phyloP scores from a whole-genome alignment of 1,140 invertebrate genomes.

The Eriocheir sinensis region DNA sequence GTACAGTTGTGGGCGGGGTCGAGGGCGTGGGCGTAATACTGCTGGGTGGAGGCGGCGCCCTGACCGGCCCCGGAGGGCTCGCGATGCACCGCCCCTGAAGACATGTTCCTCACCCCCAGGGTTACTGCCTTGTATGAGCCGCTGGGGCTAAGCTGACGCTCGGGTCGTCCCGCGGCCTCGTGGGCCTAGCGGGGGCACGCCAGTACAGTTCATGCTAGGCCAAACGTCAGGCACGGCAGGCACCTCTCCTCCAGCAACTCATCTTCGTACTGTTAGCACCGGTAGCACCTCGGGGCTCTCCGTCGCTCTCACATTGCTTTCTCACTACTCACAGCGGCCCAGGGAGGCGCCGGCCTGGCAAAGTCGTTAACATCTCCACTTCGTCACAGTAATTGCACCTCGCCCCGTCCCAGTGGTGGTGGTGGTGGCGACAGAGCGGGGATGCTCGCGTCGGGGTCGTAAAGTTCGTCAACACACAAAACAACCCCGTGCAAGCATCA shows the following conservation, averaged over 20 bases:
- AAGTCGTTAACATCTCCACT: slow-evolving; percentile 24
- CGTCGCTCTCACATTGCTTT: neutral
- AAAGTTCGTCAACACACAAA: neutral
- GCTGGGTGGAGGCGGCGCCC: slow-evolving; percentile 39
- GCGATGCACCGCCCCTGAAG: slow-evolving; percentile 64
- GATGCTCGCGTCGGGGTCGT: neutral
- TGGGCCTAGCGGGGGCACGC: slow-evolving; percentile 17
- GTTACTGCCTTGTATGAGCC: neutral
- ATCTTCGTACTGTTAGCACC: neutral
- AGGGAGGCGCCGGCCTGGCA: neutral
- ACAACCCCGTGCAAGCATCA: neutral
- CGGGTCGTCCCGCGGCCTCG: neutral
- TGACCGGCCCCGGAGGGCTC: slow-evolving; percentile 56
- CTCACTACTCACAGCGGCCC: neutral
- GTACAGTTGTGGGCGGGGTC: slow-evolving; percentile 44
- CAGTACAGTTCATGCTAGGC: slow-evolving; percentile 34
- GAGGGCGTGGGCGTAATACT: slow-evolving; percentile 49
- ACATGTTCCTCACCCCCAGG: slow-evolving; percentile 41
- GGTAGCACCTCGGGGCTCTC: neutral
- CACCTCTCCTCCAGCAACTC: neutral
- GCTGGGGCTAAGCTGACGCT: neutral
- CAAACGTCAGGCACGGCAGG: slow-evolving; percentile 15
- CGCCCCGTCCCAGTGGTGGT: neutral
- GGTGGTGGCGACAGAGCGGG: too few relatives aligned
- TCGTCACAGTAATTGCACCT: neutral